Percentiles rank a stretch among this genome's conserved stretches.
Conservation (phyloP, 2,797 vertebrate genomes). For the Podarcis lilfordi region DNA sequence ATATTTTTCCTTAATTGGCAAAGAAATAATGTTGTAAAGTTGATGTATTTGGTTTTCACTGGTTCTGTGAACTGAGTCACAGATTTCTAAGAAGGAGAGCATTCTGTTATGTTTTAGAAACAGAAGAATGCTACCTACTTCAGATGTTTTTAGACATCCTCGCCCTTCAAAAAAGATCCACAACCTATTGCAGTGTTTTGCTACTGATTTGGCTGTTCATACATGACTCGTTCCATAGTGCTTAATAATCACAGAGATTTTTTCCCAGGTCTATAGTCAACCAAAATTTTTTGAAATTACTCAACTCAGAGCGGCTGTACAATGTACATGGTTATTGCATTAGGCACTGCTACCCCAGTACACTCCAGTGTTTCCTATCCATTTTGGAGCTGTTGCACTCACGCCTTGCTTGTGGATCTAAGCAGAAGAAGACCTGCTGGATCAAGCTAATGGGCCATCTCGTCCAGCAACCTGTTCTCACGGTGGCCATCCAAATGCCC, state of each 20-base stretch:
- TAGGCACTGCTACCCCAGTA: background rate
- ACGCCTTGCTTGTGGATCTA: too few species aligned
- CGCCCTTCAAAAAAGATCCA: background rate
- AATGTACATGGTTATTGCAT: background rate
- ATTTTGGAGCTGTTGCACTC: background rate
- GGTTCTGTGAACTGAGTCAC: background rate
- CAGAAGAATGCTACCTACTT: background rate
- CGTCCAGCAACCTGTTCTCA: too few species aligned
- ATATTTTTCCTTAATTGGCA: background rate
- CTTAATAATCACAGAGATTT: background rate
- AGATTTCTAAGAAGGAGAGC: background rate
- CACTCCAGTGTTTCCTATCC: background rate
- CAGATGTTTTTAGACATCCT: background rate
- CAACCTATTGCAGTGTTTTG: background rate
- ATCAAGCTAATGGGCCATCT: too few species aligned
- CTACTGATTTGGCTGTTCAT: background rate
- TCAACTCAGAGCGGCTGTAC: background rate
- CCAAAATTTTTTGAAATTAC: background rate
- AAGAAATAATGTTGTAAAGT: constrained; percentile 3
- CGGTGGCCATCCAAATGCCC: too few species aligned
- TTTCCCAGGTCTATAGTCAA: background rate
- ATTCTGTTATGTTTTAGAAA: background rate
- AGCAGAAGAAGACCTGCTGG: too few species aligned
- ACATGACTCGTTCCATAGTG: background rate
- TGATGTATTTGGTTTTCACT: constrained; percentile 1